These are phyloP conservation scores for Sardina pilchardus DNA, from an alignment of 2,113 vertebrate genomes.

Conservation along the genomic window DNA sequence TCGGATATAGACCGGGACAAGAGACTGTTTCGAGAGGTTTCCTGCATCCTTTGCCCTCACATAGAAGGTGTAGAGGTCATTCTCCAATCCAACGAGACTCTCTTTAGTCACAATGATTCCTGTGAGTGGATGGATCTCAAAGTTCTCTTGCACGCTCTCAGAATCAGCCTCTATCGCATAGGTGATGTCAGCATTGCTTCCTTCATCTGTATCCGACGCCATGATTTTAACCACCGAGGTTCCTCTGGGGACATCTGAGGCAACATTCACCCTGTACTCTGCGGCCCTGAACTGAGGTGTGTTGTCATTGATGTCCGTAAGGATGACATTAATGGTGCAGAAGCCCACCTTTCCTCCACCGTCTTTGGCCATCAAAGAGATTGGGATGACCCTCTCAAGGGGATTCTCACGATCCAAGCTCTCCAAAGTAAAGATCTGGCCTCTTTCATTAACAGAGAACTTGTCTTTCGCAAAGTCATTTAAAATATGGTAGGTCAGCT, in stretches of 20 bases:
- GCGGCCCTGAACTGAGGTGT: conserved; percentile 87
- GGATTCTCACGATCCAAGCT: conserved; percentile 89
- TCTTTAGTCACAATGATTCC: conserved; percentile 91
- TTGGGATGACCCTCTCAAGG: conserved; percentile 85
- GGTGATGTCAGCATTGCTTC: conserved; percentile 90
- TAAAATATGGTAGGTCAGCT: conserved; percentile 85
- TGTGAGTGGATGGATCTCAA: conserved; percentile 85
- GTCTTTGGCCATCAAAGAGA: conserved; percentile 91
- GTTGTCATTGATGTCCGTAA: conserved; percentile 96
- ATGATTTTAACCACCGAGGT: conserved; percentile 83
- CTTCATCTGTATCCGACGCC: conserved; percentile 93
- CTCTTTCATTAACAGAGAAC: conserved; percentile 85
- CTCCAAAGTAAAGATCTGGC: conserved; percentile 87
- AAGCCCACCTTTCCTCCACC: conserved; percentile 93
- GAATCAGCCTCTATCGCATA: conserved; percentile 87
- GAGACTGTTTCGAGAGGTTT: conserved; percentile 79
- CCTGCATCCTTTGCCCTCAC: conserved; percentile 89
- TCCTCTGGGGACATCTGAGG: conserved; percentile 81
- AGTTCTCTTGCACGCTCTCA: conserved; percentile 87
- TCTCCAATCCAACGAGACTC: conserved; percentile 94
- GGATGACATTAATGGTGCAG: conserved; percentile 89
- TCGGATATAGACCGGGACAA: conserved; percentile 85
- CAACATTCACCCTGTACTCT: conserved; percentile 85
- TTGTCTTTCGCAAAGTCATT: conserved; percentile 93
- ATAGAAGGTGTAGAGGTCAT: conserved; percentile 86